Base-by-base conservation (phyloP, 2,113 vertebrate species). In the Syrrhaptes paradoxus region DNA sequence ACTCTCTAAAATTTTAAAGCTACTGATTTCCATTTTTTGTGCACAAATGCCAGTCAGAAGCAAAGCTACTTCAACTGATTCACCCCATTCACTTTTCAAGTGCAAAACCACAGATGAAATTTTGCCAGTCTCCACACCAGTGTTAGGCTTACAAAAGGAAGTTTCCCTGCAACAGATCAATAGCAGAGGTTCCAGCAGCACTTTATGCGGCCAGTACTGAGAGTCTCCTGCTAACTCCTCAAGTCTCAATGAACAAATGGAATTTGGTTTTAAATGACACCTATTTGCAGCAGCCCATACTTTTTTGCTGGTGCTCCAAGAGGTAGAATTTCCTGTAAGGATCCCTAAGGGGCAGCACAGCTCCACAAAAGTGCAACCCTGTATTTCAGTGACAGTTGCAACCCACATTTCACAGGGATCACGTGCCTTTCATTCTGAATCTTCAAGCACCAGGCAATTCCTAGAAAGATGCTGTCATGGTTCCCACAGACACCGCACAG, bases 301-400 rank as follows among this genome's bases (percentile, higher is more conserved):
- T 41, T 68, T 48, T 38, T 18, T 20, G 4, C 34, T 31, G 24
- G 32, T 38, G 10, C 38, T 71, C 46, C 52, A 55, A 24, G 41
- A 76, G 57, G 26, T 3, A 81, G 72, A 92, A 90, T 80, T 94
- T 77, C 92, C 68, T 25, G 16, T 34, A 19, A 54, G 48, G 55
- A 77, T 93, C 92, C 96, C 68, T 89, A 90, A 93, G 86, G 85
- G 72, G 76, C 90, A 96, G 85, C 84, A 86, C 86, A 88, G 83
- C 48, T 90, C 76, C 72, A 63, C 6, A 1, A 7, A 96, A 93
- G 36, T 51, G 31, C 55, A 77, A 34, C n/a, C 58, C 28, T 43
- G 22, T 45, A 36, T 52, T 52, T 46, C 62, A 51, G 51, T 10
- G 32, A 26, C 36, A 48, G 11, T 15, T 3, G 0, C 31, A 54